Evolutionary conservation across 2,113 vertebrate species (phyloP), one percentile per base, ranked within the genome.

Genomic region (Ageneiosus marmoratus): DNA sequence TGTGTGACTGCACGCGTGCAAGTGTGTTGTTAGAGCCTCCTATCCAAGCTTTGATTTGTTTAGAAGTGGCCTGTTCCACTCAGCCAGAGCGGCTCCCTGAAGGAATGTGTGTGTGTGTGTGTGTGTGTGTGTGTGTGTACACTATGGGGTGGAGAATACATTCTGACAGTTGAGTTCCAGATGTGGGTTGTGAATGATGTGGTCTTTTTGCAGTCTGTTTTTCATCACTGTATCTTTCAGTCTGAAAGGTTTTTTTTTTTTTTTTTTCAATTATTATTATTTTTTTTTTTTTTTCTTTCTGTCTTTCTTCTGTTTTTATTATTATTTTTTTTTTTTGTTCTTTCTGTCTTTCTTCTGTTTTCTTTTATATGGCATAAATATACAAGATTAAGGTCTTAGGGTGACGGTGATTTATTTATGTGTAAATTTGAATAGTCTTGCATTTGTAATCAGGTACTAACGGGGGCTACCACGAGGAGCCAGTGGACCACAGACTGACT

Each of bases 401-500:
- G 1, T 53, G 44, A 75, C 32, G 27, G 15, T 9, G 50, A 74
- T 18, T 32, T 3, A 75, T 73, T 16, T 29, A 2, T 18, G 12
- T 51, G 18, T n/a, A 69, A 20, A 24, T 56, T n/a, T 87, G 53
- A 55, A 13, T 41, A 34, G 15, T 75, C 77, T 83, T 86, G 82
- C 77, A 27, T 88, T 81, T 27, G 16, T 73, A 84, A 88, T 92
- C 91, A 99, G 97, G 96, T 86, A 88, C 96, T 86, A 98, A 98
- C 63, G 97, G 97, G 83, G 95, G 96, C 53, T 98, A 97, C 93
- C 97, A 97, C 63, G 98, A 99, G 50, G 98, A 99, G 88, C 95
- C 97, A 29, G 97, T 99, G 88, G 98, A 99, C 91, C 98, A 99
- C 92, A 96, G 97, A 86, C 93, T 99, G 89, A 99, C 97, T 0